phyloP scores from a whole-genome alignment of 2,113 vertebrate genomes.

The Microcebus tavaratra region DNA sequence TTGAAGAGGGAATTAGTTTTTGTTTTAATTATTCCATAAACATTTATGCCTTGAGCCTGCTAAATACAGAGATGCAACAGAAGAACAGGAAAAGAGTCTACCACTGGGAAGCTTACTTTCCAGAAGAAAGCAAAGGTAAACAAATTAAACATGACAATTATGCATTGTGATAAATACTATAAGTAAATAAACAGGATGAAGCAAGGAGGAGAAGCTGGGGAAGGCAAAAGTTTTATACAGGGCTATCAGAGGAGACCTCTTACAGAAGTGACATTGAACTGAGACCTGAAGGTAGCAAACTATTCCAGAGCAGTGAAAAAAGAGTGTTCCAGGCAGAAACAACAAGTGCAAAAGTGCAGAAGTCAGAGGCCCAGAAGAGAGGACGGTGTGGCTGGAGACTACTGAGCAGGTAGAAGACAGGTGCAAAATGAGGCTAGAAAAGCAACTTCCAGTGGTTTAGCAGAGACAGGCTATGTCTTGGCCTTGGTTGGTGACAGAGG shows the following conservation, averaged over 20 bases:
- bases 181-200: background rate
- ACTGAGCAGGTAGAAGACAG: background rate
- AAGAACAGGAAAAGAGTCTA: background rate
- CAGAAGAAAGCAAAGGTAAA: constrained; percentile 14
- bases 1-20: background rate
- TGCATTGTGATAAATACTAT: background rate
- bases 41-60: background rate
- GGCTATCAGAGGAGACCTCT: background rate
- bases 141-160: background rate
- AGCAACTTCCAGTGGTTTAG: background rate
- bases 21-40: background rate
- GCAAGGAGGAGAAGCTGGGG: background rate
- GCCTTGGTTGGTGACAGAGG: background rate
- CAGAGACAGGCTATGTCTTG: background rate
- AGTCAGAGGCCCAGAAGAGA: background rate
- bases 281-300: background rate
- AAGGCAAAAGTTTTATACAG: background rate
- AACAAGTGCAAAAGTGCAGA: background rate
- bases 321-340: background rate
- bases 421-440: background rate
- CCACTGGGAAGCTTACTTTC: background rate
- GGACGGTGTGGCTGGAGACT: background rate
- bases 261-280: background rate
- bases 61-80: background rate
- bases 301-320: background rate